Base-by-base conservation (phyloP, 2,888 invertebrate genomes). In the Thalpophila matura region DNA sequence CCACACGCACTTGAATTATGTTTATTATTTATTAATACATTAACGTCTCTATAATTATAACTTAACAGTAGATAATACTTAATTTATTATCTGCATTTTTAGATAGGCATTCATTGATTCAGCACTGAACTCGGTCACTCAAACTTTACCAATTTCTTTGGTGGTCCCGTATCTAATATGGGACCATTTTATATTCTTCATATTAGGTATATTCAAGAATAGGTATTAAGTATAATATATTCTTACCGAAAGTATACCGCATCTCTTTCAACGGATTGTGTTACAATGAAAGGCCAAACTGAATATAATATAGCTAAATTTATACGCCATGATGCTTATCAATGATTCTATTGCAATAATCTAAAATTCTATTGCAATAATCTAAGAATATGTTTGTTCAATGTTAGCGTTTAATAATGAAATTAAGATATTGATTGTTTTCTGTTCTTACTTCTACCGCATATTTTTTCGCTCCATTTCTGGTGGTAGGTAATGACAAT, bases 311-410 rank as follows among this genome's bases (percentile, higher is more conserved):
- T 29, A 35, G 14, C 5, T 14, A 45, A 68, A 33, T 40, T 14
- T 37, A 38, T 40, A 50, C 50, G 27, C 22, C 12, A 10, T n/a
- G n/a, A 26, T 7, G 31, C 69, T 46, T 69, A 65, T 46, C 62
- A 42, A 7, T 3, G 12, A 59, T 45, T 38, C 18, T 31, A 43
- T 54, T 27, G 31, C 16, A 49, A 37, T 24, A n/a, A 31, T 60
- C 4, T n/a, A 16, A 42, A n/a, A 59, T 45, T 38, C 18, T 31
- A 43, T 54, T 27, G 31, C 16, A 49, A 37, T 24, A n/a, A 31
- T 60, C 1, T 49, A 12, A 7, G 14, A 40, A 29, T 26, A 29
- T 31, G 27, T 35, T 38, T 9, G 6, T 40, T 33, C 14, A 4
- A 4, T 56, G 58, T 67, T 16, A 10, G 16, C 20, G 16, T 38